Percentiles rank a stretch among this genome's conserved stretches.
Evolutionary conservation across 2,113 vertebrate genomes (phyloP).

Genomic region (Suricata suricatta): DNA sequence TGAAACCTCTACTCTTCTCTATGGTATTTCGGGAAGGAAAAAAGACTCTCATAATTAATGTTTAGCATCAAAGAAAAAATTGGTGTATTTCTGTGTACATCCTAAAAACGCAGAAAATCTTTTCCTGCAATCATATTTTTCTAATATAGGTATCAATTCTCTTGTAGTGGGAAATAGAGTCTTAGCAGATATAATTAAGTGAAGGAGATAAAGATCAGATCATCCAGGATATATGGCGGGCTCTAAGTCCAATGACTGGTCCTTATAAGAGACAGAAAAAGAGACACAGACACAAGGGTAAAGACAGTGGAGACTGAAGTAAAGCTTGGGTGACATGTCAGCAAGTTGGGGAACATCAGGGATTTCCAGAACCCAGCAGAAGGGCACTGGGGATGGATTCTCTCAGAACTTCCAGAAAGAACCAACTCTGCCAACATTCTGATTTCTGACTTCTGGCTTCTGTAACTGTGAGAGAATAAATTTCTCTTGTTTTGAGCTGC

Average conservation of each 20-base stretch:
- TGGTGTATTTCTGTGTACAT: not conserved
- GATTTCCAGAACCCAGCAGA: not conserved
- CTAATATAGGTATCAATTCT: not conserved
- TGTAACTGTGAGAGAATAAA: not conserved
- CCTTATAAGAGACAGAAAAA: not conserved
- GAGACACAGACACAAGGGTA: not conserved
- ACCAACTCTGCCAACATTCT: not conserved
- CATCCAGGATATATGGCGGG: not conserved
- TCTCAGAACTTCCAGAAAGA: not conserved
- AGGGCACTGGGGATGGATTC: rapidly evolving
- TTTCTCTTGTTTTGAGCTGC: not conserved
- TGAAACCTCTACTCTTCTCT: not conserved
- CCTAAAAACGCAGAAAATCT: slow-evolving; percentile 41
- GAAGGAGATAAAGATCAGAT: not conserved
- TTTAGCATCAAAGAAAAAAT: slow-evolving; percentile 35
- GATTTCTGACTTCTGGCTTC: not conserved
- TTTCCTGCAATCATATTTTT: not conserved
- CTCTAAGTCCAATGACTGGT: not conserved
- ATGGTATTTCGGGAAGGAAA: not conserved
- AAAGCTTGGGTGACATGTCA: not conserved
- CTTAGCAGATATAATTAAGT: not conserved
- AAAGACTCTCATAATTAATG: not conserved
- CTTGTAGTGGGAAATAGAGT: not conserved
- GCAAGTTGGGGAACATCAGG: not conserved
- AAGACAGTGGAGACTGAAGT: not conserved